Conservation (phyloP, 2,888 invertebrate genomes). For the Philhelius pedissequus region DNA sequence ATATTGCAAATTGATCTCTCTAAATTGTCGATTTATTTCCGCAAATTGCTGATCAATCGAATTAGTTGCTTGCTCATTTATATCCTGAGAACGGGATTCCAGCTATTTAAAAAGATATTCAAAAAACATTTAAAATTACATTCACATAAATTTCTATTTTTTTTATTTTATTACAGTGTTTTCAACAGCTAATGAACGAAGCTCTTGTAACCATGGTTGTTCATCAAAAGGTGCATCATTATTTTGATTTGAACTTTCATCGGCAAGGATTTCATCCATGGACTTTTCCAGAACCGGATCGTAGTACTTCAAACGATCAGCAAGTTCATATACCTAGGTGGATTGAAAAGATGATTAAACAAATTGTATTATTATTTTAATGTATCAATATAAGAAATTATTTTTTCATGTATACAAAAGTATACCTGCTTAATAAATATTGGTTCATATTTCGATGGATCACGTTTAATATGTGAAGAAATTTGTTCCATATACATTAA, state of each 20-base stretch:
- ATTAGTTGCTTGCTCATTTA: slow-evolving; percentile 67
- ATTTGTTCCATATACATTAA: slow-evolving; percentile 91
- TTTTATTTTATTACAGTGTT: slow-evolving; percentile 60
- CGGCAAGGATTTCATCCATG: slow-evolving; percentile 74
- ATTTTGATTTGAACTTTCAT: slow-evolving; percentile 72
- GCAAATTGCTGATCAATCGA: slow-evolving; percentile 77
- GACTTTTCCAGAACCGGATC: slow-evolving; percentile 81
- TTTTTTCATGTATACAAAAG: not conserved
- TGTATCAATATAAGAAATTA: not conserved
- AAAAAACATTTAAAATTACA: not conserved
- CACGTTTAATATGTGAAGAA: slow-evolving; percentile 83
- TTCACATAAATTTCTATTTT: not conserved
- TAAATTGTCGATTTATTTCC: slow-evolving; percentile 77
- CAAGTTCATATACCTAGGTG: slow-evolving; percentile 79
- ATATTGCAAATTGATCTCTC: slow-evolving; percentile 77
- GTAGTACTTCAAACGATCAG: slow-evolving; percentile 84
- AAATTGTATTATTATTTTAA: not conserved
- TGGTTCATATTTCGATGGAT: slow-evolving; percentile 80
- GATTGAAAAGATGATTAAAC: not conserved
- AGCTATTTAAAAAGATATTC: slow-evolving; percentile 3
- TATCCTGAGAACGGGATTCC: not conserved
- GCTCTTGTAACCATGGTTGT: slow-evolving; percentile 77
- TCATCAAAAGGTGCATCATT: slow-evolving; percentile 72
- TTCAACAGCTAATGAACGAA: slow-evolving; percentile 73
- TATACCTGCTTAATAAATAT: slow-evolving; percentile 80